phyloP scores from a whole-genome alignment of 2,113 vertebrate genomes.

The Atherinomorus stipes region DNA sequence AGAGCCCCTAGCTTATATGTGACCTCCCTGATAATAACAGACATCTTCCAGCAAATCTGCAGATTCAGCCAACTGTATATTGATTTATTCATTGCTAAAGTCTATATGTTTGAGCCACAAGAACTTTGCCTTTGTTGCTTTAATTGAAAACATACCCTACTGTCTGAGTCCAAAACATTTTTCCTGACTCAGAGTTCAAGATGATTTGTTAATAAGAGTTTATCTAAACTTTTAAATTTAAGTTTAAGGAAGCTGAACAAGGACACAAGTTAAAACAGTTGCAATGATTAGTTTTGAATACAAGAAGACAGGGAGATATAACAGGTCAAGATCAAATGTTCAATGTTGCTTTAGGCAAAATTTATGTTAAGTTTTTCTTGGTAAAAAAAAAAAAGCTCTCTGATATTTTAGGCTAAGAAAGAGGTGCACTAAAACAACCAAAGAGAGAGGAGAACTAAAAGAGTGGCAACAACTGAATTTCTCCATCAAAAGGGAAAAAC shows the following conservation, averaged over 20 bases:
- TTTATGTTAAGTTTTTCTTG: conserved; percentile 45
- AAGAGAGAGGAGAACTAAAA: not conserved
- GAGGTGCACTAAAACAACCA: not conserved
- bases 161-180: no score
- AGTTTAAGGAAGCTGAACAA: no score
- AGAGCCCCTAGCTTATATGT: no score
- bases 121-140: no score
- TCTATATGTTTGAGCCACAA: no score
- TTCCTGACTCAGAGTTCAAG: no score
- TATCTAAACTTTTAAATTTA: no score
- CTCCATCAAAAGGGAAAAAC: conserved; percentile 18
- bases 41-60: conserved; percentile 49
- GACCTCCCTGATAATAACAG: not conserved
- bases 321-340: conserved; percentile 33
- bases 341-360: conserved; percentile 26
- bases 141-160: not conserved
- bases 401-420: conserved; percentile 30
- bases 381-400: conserved; percentile 40
- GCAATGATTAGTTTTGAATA: not conserved
- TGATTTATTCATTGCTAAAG: not conserved
- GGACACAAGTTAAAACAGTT: no score
- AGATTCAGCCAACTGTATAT: conserved; percentile 18
- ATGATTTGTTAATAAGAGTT: no score
- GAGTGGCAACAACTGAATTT: not conserved
- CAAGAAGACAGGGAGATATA: conserved; percentile 23